phyloP scores from a whole-genome alignment of 1,140 invertebrate species.

The Drosophila baimaii region DNA sequence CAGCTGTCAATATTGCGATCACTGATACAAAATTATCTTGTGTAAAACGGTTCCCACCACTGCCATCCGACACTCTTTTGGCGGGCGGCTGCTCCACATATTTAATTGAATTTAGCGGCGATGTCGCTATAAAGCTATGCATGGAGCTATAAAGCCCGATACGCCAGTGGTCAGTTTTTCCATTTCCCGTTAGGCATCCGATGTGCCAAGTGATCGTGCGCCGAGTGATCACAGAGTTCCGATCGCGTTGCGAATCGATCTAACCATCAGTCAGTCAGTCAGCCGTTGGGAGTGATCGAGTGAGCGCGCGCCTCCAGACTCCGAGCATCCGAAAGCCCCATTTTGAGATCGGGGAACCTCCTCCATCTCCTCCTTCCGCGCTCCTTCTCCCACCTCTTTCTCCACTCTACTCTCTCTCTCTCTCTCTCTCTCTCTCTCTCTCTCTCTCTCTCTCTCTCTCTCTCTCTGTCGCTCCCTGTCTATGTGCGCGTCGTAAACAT shows the following conservation, averaged over 20 bases:
- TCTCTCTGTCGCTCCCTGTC: neutral
- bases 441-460: neutral
- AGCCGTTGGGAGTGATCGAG: slow-evolving; percentile 23
- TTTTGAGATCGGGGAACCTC: slow-evolving; percentile 45
- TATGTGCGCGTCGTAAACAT: slow-evolving; percentile 45
- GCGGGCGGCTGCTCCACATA: slow-evolving; percentile 32
- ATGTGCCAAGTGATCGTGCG: slow-evolving; percentile 21
- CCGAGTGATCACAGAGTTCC: slow-evolving; percentile 26
- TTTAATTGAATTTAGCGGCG: slow-evolving; percentile 48
- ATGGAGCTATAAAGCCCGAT: slow-evolving; percentile 57
- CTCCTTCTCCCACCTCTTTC: slow-evolving; percentile 6
- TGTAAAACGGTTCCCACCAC: slow-evolving; percentile 56
- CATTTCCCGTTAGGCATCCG: slow-evolving; percentile 53
- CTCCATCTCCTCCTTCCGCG: neutral
- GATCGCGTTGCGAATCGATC: slow-evolving; percentile 31
- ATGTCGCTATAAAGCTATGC: slow-evolving; percentile 14
- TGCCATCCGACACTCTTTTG: slow-evolving; percentile 47
- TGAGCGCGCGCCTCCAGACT: slow-evolving; percentile 35
- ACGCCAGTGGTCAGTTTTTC: slow-evolving; percentile 40
- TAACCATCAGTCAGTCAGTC: slow-evolving; percentile 41
- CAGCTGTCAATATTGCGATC: slow-evolving; percentile 67
- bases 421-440: neutral
- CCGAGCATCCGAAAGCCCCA: neutral
- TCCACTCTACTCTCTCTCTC: slow-evolving; percentile 16
- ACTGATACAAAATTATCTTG: slow-evolving; percentile 54